Percentiles rank a stretch among this genome's conserved stretches.
Evolutionary conservation across 2,888 invertebrate species (phyloP).

Genomic region (Euplagia quadripunctaria): DNA sequence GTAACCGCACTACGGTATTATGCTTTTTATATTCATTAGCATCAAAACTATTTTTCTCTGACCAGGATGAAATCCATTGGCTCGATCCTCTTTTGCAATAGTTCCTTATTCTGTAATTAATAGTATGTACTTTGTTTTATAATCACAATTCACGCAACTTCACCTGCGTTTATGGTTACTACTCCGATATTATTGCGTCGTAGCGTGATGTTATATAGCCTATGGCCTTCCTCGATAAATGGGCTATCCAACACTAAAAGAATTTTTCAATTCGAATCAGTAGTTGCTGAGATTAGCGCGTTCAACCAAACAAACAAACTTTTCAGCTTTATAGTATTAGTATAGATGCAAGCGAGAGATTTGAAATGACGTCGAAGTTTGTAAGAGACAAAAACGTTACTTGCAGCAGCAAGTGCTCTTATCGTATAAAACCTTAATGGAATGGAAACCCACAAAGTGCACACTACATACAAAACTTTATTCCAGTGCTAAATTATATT

Average conservation of each 20-base stretch:
- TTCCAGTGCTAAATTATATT: slow-evolving; percentile 55
- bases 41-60: slow-evolving; percentile 19
- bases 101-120: background rate
- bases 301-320: no score
- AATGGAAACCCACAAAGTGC: slow-evolving; percentile 1
- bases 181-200: no score
- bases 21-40: slow-evolving; percentile 12
- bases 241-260: no score
- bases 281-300: no score
- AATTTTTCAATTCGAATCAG: no score
- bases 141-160: background rate
- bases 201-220: no score
- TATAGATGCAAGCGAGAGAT: background rate
- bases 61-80: slow-evolving; percentile 1
- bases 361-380: background rate
- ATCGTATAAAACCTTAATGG: background rate
- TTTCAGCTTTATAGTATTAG: no score
- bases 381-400: background rate
- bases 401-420: background rate
- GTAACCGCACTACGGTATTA: slow-evolving; percentile 24
- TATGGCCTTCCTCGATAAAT: no score
- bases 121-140: background rate
- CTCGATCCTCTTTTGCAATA: background rate
- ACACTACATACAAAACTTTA: slow-evolving; percentile 26
- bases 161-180: no score